Conservation (phyloP, 2,113 vertebrate species). For the Rostratula benghalensis region DNA sequence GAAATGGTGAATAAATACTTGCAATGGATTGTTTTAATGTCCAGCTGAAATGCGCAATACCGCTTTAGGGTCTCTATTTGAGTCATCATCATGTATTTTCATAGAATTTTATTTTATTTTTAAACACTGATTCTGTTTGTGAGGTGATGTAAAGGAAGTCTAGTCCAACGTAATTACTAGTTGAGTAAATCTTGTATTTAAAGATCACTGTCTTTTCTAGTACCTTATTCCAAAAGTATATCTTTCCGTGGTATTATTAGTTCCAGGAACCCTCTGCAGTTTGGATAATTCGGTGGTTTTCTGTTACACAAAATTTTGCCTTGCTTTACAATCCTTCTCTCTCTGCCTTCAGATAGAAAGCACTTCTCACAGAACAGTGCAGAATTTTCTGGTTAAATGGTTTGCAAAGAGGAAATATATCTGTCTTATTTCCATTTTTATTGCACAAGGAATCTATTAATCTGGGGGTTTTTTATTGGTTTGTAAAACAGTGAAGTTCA, state of each 20-base stretch:
- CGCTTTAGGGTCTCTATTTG: background rate
- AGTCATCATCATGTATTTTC: background rate
- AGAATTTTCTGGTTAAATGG: background rate
- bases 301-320: background rate
- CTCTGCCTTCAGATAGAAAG: background rate
- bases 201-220: background rate
- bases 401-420: background rate
- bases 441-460: slow-evolving; percentile 23
- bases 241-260: background rate
- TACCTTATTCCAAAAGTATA: background rate
- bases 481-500: slow-evolving; percentile 15
- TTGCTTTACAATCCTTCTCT: background rate
- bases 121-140: background rate
- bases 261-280: background rate
- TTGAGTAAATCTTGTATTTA: background rate
- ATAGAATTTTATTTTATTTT: background rate
- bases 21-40: background rate
- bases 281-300: background rate
- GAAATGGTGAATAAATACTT: background rate
- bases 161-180: background rate
- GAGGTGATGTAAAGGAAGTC: background rate
- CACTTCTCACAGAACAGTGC: background rate
- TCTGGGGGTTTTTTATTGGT: background rate
- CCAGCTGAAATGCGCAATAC: background rate
- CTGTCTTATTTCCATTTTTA: slow-evolving; percentile 37